Conservation (phyloP, 2,113 vertebrate genomes). For the Anas platyrhynchos region DNA sequence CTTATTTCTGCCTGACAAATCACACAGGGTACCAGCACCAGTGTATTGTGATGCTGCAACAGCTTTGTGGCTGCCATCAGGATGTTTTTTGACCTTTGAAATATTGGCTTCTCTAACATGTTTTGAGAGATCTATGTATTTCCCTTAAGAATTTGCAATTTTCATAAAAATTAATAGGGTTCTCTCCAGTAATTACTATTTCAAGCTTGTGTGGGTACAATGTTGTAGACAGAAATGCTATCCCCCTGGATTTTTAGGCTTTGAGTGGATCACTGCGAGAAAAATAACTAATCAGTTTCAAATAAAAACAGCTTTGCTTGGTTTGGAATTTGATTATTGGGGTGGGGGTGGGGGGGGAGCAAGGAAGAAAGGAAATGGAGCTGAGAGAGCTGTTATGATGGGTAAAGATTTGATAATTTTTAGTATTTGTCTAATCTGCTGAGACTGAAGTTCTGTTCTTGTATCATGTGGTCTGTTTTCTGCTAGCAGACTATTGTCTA, state of each 20-base stretch:
- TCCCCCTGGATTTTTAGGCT: background rate
- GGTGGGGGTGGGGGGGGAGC: no score
- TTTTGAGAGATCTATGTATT: background rate
- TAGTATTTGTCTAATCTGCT: background rate
- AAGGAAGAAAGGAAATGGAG: background rate
- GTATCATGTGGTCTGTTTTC: background rate
- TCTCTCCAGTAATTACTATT: background rate
- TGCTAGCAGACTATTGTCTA: background rate
- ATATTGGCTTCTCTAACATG: background rate
- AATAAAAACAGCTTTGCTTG: background rate
- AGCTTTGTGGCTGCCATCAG: background rate
- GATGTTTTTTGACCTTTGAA: slow-evolving; percentile 27
- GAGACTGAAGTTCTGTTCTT: background rate
- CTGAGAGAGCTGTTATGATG: background rate
- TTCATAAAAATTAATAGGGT: background rate
- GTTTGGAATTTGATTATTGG: background rate
- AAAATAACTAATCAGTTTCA: background rate
- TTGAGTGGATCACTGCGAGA: background rate
- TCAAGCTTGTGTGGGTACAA: background rate
- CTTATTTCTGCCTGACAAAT: background rate
- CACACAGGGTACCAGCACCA: background rate
- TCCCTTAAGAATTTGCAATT: background rate
- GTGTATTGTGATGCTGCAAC: background rate
- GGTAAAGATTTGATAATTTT: background rate
- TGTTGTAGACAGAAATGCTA: background rate